Conservation (phyloP, 2,888 invertebrate genomes). For the Pyrocoelia pectoralis region DNA sequence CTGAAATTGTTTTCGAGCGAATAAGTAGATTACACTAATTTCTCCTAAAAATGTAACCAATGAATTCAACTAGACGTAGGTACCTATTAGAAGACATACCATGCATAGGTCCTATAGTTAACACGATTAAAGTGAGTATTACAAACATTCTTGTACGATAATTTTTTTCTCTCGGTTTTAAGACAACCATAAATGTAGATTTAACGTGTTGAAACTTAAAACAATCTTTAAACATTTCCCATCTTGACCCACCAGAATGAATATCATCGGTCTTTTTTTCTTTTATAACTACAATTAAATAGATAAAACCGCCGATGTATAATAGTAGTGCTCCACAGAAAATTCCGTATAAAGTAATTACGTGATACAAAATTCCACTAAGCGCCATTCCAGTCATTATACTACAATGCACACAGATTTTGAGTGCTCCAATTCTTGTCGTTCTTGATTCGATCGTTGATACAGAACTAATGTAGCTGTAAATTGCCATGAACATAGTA, state of each 20-base stretch:
- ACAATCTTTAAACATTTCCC: conserved; percentile 46
- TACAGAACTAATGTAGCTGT: conserved; percentile 69
- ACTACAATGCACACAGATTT: conserved; percentile 63
- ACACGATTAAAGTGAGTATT: conserved; percentile 61
- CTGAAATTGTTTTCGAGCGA: conserved; percentile 66
- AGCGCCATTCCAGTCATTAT: conserved; percentile 63
- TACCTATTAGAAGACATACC: conserved; percentile 57
- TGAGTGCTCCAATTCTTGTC: conserved; percentile 66
- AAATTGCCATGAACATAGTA: conserved; percentile 65
- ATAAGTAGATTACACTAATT: conserved; percentile 82
- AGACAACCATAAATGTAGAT: conserved; percentile 63
- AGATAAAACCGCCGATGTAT: conserved; percentile 61
- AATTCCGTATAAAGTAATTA: conserved; percentile 63
- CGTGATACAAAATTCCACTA: conserved; percentile 63
- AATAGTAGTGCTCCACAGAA: conserved; percentile 60
- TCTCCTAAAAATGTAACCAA: conserved; percentile 67
- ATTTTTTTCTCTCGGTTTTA: conserved; percentile 61
- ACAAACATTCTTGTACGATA: conserved; percentile 60
- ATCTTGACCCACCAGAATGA: background rate
- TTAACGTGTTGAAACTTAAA: conserved; percentile 61
- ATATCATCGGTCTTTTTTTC: conserved; percentile 43
- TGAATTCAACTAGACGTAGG: no score
- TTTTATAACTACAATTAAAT: conserved; percentile 60
- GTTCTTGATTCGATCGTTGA: conserved; percentile 66
- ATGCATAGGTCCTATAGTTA: conserved; percentile 64